Conservation (phyloP, 2,797 vertebrate species). For the Melanotaenia parkinsoni region DNA sequence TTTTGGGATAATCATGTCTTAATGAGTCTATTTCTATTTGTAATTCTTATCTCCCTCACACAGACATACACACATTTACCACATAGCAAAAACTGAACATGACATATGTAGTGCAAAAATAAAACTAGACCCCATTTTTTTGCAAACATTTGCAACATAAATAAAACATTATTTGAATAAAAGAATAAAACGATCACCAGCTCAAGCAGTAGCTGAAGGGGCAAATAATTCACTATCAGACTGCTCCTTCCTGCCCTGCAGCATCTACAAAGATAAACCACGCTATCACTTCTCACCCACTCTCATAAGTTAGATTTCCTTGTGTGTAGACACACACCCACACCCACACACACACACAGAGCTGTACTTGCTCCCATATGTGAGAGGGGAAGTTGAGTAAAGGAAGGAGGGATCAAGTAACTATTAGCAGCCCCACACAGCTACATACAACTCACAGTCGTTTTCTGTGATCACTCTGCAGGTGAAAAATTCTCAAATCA, state of each 20-base stretch:
- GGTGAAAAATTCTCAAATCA: conserved; percentile 69
- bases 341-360: conserved; percentile 37
- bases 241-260: conserved; percentile 45
- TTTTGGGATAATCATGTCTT: conserved; percentile 55
- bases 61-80: neutral
- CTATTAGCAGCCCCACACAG: conserved; percentile 57
- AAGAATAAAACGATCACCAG: conserved; percentile 41
- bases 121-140: neutral
- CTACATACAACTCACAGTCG: conserved; percentile 64
- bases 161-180: conserved; percentile 24
- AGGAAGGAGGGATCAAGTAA: conserved; percentile 74
- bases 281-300: conserved; percentile 56
- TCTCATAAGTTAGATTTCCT: conserved; percentile 54
- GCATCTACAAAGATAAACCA: conserved; percentile 62
- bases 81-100: neutral
- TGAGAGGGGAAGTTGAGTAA: conserved; percentile 68
- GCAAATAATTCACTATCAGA: conserved; percentile 26
- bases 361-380: conserved; percentile 76
- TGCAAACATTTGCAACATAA: neutral
- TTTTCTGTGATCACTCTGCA: conserved; percentile 76
- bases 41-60: conserved; percentile 23
- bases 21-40: conserved; percentile 55
- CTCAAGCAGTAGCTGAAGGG: conserved; percentile 21
- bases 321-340: conserved; percentile 34
- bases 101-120: neutral